phyloP scores from a whole-genome alignment of 2,888 invertebrate genomes.

The Vandiemenella viatica region DNA sequence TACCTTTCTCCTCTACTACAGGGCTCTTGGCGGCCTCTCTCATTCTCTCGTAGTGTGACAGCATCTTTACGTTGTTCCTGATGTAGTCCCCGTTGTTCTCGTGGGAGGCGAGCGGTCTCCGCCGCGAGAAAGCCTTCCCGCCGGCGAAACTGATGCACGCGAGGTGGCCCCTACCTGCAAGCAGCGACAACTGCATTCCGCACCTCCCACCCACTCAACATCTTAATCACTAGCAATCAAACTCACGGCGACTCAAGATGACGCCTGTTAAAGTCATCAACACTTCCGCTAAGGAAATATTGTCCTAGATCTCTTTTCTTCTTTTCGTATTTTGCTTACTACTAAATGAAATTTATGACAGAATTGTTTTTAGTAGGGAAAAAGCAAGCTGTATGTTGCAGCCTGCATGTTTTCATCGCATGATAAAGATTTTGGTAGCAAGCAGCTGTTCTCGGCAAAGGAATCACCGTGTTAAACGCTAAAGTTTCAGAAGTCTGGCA shows the following conservation, averaged over 20 bases:
- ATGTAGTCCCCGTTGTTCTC: conserved; percentile 43
- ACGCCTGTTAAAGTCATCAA: too few relatives aligned
- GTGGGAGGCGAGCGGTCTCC: conserved; percentile 45
- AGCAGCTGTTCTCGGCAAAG: too few relatives aligned
- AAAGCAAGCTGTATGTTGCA: too few relatives aligned
- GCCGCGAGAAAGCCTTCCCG: conserved; percentile 59
- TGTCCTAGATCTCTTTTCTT: too few relatives aligned
- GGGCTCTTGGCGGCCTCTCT: conserved; percentile 47
- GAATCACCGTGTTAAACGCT: too few relatives aligned
- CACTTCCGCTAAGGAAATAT: too few relatives aligned
- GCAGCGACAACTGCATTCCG: neutral
- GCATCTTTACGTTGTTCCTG: conserved; percentile 69
- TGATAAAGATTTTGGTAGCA: too few relatives aligned
- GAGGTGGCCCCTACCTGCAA: conserved; percentile 62
- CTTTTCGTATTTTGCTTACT: neutral
- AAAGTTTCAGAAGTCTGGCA: too few relatives aligned
- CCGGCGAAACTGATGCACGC: conserved; percentile 74
- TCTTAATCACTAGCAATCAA: too few relatives aligned
- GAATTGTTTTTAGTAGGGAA: too few relatives aligned
- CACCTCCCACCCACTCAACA: neutral
- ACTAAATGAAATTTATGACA: neutral
- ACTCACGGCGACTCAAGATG: too few relatives aligned
- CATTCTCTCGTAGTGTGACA: conserved; percentile 76
- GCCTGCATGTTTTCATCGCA: too few relatives aligned
- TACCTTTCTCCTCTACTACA: conserved; percentile 17